Evolutionary conservation across 2,113 vertebrate species (phyloP).

Genomic region (Neodon shergylaensis): DNA sequence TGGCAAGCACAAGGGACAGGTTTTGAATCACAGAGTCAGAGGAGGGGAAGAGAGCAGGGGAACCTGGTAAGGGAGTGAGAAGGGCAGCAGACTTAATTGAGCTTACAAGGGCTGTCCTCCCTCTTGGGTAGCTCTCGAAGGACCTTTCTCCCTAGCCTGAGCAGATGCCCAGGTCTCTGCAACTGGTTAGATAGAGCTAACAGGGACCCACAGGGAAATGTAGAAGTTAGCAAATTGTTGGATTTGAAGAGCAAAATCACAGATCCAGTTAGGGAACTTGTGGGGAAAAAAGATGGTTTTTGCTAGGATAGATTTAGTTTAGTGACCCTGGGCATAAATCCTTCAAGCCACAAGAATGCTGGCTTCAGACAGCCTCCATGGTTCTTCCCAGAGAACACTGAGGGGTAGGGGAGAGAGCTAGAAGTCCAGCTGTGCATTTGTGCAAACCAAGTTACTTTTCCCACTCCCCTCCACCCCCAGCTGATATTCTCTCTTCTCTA

Average conservation of each 20-base stretch:
- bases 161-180: neutral
- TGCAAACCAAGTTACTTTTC: neutral
- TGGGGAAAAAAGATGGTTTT: no score
- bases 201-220: no score
- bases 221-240: no score
- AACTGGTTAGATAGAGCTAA: no score
- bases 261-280: no score
- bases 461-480: rapidly evolving
- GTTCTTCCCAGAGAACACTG: no score
- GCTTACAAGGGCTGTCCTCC: constrained; percentile 63
- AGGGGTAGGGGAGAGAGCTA: no score
- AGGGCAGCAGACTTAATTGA: constrained; percentile 67
- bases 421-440: neutral
- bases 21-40: constrained; percentile 50
- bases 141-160: neutral
- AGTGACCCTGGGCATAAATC: no score
- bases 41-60: neutral
- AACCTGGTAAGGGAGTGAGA: neutral
- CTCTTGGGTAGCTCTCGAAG: neutral
- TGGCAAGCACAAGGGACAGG: constrained; percentile 58
- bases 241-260: no score
- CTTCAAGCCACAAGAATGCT: no score
- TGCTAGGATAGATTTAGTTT: no score
- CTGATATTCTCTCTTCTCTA: neutral
- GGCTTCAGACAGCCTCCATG: no score